A percentile compares a stretch with the other conserved stretches of the same genome.
Evolutionary conservation across 2,797 vertebrate genomes (phyloP).

Genomic region (Podargus strigoides): DNA sequence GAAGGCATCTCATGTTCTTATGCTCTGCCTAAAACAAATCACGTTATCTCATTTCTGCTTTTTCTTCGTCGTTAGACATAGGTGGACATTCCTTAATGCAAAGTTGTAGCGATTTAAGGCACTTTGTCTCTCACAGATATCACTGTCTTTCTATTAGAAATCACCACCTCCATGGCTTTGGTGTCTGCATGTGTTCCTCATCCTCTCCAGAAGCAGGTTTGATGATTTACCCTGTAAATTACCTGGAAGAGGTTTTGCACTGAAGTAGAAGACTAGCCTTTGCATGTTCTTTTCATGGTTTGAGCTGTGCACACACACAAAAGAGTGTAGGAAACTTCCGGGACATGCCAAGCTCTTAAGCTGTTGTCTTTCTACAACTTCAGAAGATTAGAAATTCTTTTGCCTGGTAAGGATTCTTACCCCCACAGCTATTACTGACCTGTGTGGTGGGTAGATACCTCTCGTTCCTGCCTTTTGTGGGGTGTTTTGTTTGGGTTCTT

Average conservation of each 20-base stretch:
- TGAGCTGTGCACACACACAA: not conserved
- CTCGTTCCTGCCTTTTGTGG: not conserved
- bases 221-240: not conserved
- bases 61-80: not conserved
- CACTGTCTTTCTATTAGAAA: not conserved
- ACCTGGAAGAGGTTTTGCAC: not conserved
- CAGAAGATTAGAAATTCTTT: not conserved
- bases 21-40: not conserved
- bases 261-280: not conserved
- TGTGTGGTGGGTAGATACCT: not conserved
- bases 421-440: not conserved
- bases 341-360: not conserved
- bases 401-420: not conserved
- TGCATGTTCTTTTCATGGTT: not conserved
- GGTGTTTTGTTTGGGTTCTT: fast-evolving
- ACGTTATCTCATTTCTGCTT: not conserved
- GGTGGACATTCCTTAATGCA: not conserved
- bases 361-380: not conserved
- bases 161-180: not conserved
- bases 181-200: not conserved
- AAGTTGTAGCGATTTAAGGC: not conserved
- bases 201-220: not conserved
- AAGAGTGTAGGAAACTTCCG: not conserved
- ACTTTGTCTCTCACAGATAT: not conserved
- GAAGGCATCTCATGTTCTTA: not conserved